Conservation (phyloP, 1,140 invertebrate species). For the Dufourea novaeangliae region DNA sequence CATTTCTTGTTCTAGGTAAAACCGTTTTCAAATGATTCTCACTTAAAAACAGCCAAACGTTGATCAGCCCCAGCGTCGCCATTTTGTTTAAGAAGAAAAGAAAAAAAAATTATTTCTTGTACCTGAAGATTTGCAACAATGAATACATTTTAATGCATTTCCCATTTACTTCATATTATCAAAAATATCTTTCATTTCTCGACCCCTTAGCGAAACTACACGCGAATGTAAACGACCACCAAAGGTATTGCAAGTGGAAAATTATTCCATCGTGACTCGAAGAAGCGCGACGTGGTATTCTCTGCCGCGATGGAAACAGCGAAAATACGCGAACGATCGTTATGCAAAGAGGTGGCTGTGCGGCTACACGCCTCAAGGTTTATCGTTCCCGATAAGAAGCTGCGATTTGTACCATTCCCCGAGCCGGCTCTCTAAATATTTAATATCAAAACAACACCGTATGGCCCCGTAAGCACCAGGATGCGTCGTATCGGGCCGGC, state of each 20-base stretch:
- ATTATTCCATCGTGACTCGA: slow-evolving; percentile 21
- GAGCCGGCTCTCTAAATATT: slow-evolving; percentile 65
- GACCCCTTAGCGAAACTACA: no score
- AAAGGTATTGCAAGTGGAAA: neutral
- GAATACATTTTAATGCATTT: no score
- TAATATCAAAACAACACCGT: slow-evolving; percentile 57
- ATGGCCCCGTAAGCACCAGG: neutral
- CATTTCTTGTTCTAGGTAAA: no score
- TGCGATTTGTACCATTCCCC: slow-evolving; percentile 40
- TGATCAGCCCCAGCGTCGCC: no score
- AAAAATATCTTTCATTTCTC: no score
- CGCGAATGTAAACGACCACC: neutral
- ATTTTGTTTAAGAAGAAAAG: no score
- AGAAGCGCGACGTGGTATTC: neutral
- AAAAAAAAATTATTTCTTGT: no score
- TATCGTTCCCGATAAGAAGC: slow-evolving; percentile 39
- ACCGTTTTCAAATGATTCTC: no score
- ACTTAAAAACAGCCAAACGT: no score
- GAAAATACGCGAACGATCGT: slow-evolving; percentile 30
- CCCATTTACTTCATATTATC: no score
- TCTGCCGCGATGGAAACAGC: neutral
- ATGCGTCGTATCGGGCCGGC: neutral
- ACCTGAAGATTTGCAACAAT: no score
- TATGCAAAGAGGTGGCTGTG: slow-evolving; percentile 26
- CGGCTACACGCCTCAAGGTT: neutral